phyloP scores from a whole-genome alignment of 1,140 invertebrate genomes.

The Medauroidea extradentata region DNA sequence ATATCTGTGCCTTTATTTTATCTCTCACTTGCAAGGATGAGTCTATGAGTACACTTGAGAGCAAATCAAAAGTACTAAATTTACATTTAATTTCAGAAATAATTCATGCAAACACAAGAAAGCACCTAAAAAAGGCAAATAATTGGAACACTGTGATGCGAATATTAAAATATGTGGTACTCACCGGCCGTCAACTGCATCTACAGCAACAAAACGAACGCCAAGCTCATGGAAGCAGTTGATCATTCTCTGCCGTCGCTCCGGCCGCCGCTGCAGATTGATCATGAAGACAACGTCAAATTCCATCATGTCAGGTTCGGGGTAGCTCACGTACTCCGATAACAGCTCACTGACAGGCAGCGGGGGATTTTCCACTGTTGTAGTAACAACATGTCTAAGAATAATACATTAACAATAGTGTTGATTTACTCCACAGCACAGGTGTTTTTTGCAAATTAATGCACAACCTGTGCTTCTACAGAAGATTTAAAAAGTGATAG shows the following conservation, averaged over 20 bases:
- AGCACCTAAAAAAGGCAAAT: too few species aligned
- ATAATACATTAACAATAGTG: background rate
- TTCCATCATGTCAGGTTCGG: slow-evolving; percentile 53
- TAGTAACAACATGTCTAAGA: background rate
- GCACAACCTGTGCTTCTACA: too few species aligned
- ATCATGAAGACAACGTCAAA: slow-evolving; percentile 87
- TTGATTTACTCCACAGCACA: too few species aligned
- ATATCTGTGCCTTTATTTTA: too few species aligned
- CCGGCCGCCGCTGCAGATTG: slow-evolving; percentile 76
- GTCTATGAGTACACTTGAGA: too few species aligned
- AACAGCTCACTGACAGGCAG: slow-evolving; percentile 41
- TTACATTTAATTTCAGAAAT: too few species aligned
- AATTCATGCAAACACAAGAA: too few species aligned
- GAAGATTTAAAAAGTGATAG: too few species aligned
- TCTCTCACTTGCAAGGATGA: too few species aligned
- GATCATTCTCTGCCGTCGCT: slow-evolving; percentile 74
- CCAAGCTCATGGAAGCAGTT: slow-evolving; percentile 74
- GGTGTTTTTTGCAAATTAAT: too few species aligned
- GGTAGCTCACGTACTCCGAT: slow-evolving; percentile 47
- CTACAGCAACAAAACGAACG: slow-evolving; percentile 63
- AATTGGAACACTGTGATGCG: too few species aligned
- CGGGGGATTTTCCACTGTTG: slow-evolving; percentile 32
- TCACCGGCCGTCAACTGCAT: slow-evolving; percentile 89
- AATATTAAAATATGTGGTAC: slow-evolving; percentile 25
- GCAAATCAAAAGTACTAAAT: too few species aligned